phyloP scores from a whole-genome alignment of 2,113 vertebrate genomes.

The Siniperca chuatsi region DNA sequence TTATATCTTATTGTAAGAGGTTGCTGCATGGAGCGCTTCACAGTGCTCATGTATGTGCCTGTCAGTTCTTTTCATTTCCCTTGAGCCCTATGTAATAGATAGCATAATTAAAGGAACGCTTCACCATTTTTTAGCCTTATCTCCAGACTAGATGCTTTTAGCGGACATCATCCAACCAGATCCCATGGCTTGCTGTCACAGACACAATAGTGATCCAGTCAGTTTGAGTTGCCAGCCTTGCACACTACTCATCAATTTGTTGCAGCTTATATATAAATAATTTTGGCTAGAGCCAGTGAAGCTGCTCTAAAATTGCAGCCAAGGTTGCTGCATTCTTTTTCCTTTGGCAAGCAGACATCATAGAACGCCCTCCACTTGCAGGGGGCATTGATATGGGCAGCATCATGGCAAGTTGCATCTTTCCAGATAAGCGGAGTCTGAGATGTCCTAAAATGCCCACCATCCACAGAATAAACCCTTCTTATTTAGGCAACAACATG shows the following conservation, averaged over 20 bases:
- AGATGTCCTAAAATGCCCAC: not conserved
- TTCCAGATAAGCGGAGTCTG: not conserved
- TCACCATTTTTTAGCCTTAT: constrained; percentile 71
- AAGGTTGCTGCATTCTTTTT: not conserved
- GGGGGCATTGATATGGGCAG: too few species aligned
- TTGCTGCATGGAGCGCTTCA: constrained; percentile 24
- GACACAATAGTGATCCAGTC: constrained; percentile 18
- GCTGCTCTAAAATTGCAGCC: not conserved
- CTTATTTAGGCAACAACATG: not conserved
- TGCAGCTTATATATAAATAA: not conserved
- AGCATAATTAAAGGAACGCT: constrained; percentile 71
- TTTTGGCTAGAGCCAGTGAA: not conserved
- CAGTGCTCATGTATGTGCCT: constrained; percentile 17
- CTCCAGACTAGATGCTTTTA: constrained; percentile 70
- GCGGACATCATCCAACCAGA: constrained; percentile 36
- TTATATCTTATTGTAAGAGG: constrained; percentile 30
- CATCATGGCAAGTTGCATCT: too few species aligned
- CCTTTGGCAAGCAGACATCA: not conserved
- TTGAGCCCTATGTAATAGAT: constrained; percentile 68
- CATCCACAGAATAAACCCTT: not conserved
- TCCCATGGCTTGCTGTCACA: constrained; percentile 29
- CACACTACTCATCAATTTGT: not conserved
- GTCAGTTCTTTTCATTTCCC: constrained; percentile 53
- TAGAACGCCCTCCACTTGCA: too few species aligned
- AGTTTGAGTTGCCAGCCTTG: constrained; percentile 21